phyloP scores from a whole-genome alignment of 2,888 invertebrate genomes.

The Cheilosia vernalis region DNA sequence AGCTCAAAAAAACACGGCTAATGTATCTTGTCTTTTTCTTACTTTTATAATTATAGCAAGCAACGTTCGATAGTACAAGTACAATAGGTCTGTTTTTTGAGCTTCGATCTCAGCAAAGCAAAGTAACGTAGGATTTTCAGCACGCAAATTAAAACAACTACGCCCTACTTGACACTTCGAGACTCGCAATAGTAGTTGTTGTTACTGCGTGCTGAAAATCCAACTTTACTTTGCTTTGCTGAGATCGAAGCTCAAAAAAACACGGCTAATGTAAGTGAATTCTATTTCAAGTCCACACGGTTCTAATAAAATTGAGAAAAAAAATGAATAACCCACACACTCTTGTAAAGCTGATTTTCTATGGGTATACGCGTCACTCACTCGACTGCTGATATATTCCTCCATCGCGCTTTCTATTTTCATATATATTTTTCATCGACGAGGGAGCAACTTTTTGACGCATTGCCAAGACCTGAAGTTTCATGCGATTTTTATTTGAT shows the following conservation, averaged over 20 bases:
- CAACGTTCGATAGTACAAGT: background rate
- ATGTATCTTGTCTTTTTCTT: too few species aligned
- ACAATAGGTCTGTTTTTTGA: too few species aligned
- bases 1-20: too few species aligned
- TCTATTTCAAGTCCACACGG: background rate
- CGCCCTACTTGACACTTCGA: too few species aligned
- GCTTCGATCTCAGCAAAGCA: too few species aligned
- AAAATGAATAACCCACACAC: constrained; percentile 13
- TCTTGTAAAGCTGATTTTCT: background rate
- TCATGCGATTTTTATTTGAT: constrained; percentile 38
- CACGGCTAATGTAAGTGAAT: background rate
- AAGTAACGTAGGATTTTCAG: too few species aligned
- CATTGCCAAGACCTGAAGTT: constrained; percentile 28
- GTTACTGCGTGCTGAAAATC: too few species aligned
- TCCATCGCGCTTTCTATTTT: constrained; percentile 33
- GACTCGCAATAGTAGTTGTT: too few species aligned
- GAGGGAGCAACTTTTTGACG: constrained; percentile 26
- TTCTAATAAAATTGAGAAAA: constrained; percentile 26
- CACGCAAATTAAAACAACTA: too few species aligned
- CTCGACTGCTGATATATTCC: constrained; percentile 6
- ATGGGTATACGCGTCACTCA: constrained; percentile 16
- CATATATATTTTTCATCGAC: background rate
- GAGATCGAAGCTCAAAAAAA: too few species aligned
- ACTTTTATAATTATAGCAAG: too few species aligned
- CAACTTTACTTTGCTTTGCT: too few species aligned